Base-by-base conservation (phyloP, 2,113 vertebrate genomes). In the Rana temporaria region DNA sequence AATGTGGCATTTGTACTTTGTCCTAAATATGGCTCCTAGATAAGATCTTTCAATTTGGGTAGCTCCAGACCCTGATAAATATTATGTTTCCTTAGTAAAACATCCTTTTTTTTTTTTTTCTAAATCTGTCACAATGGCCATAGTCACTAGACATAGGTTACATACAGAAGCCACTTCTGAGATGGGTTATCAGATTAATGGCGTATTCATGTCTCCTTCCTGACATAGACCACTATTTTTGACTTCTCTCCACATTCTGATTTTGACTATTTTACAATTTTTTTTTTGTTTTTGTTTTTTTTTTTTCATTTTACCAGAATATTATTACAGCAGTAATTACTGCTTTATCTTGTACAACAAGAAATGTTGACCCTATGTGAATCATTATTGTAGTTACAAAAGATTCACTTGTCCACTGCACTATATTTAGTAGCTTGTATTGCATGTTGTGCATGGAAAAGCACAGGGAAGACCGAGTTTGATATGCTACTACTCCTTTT, bases 71-170 rank as follows among this genome's bases (percentile, higher is more conserved):
- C 2, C 71, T 30, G 62, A 65, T 30, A 78, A 64, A 32, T 8
- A 30, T 55, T 7, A 20, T 1, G 20, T 74, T 59, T 67, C 64
- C 63, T 55, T 22, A 24, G n/a, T 67, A 56, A 68, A 67, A 56
- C 77, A 68, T 67, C 52, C 64, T 79, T 68, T 57, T 52, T 59
- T 57, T 64, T 68, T 19, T 22, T 26, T 55, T 9, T 56, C 32
- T 59, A 60, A 32, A 60, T 19, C 30, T 79, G 52, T 68, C 53
- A 68, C 5, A 38, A 6, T 52, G 22, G 52, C 48, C 48, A n/a
- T 57, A 38, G 14, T 67, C 48, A 53, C 19, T 19, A 79, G 19
- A 67, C 64, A 66, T 30, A 67, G 5, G 32, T 55, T 6, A 32
- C 42, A 12, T 6, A 32, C 42, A 12, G 34, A 52, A 59, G 59